phyloP scores from a whole-genome alignment of 2,113 vertebrate genomes.

The Puffinus mauretanicus region DNA sequence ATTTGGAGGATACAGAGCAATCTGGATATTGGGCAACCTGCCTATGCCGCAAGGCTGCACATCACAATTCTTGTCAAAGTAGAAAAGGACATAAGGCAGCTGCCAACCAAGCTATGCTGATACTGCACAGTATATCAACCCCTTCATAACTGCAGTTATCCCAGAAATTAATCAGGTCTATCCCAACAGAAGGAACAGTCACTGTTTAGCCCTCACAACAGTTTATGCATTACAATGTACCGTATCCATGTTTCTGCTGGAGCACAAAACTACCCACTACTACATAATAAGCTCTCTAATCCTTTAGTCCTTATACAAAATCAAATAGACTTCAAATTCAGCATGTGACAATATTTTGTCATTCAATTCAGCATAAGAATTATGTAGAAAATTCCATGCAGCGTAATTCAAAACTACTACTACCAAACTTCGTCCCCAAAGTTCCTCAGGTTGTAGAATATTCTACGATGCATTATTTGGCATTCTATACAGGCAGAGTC shows the following conservation, averaged over 20 bases:
- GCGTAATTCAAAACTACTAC: neutral
- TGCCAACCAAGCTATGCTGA: neutral
- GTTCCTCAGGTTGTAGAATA: neutral
- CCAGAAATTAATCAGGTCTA: neutral
- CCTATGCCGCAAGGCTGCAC: neutral
- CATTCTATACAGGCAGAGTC: neutral
- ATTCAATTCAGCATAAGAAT: neutral
- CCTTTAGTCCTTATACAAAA: neutral
- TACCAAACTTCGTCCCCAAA: neutral
- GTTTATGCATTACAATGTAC: neutral
- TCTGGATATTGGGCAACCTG: neutral
- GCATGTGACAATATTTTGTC: neutral
- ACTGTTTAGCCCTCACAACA: neutral
- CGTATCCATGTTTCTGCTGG: accelerated
- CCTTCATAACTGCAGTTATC: neutral
- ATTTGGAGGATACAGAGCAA: neutral
- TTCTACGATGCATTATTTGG: neutral
- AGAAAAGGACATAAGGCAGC: neutral
- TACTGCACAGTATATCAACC: neutral
- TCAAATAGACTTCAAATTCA: neutral
- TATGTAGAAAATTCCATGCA: neutral
- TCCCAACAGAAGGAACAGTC: neutral
- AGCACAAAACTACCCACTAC: neutral
- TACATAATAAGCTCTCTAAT: neutral
- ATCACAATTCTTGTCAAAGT: neutral